Conservation (phyloP, 2,888 invertebrate species). For the Philereme vetulata region DNA sequence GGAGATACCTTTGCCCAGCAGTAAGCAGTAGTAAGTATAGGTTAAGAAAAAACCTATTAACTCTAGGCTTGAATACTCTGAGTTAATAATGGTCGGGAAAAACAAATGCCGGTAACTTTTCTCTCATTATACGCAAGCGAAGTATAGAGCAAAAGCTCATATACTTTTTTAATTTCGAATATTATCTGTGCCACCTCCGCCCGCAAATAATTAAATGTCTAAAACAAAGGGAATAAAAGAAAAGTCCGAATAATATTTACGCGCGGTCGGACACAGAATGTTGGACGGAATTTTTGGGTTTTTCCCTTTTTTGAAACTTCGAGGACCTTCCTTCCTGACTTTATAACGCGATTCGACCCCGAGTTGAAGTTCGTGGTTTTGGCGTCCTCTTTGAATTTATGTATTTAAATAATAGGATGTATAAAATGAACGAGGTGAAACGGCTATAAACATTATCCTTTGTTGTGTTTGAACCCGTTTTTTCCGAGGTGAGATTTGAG, state of each 20-base stretch:
- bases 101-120: no score
- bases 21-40: no score
- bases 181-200: slow-evolving; percentile 39
- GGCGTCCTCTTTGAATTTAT: slow-evolving; percentile 69
- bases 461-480: slow-evolving; percentile 37
- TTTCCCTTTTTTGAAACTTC: slow-evolving; percentile 71
- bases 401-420: slow-evolving; percentile 63
- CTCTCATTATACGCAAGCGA: no score
- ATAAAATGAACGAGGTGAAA: slow-evolving; percentile 62
- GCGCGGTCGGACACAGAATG: slow-evolving; percentile 70
- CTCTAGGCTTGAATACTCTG: no score
- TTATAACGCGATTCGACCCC: slow-evolving; percentile 67
- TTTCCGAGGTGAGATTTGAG: slow-evolving; percentile 15
- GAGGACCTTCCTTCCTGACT: slow-evolving; percentile 75
- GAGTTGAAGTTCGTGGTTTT: slow-evolving; percentile 67
- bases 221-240: slow-evolving; percentile 77
- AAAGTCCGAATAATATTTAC: slow-evolving; percentile 77
- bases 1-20: no score
- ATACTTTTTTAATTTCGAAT: slow-evolving; percentile 42
- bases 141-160: neutral
- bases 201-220: slow-evolving; percentile 71
- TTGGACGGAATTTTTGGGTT: slow-evolving; percentile 70
- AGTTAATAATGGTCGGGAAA: no score
- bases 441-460: slow-evolving; percentile 52
- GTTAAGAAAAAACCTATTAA: no score